Conservation (phyloP, 2,797 vertebrate genomes). For the Sebastes goodei region DNA sequence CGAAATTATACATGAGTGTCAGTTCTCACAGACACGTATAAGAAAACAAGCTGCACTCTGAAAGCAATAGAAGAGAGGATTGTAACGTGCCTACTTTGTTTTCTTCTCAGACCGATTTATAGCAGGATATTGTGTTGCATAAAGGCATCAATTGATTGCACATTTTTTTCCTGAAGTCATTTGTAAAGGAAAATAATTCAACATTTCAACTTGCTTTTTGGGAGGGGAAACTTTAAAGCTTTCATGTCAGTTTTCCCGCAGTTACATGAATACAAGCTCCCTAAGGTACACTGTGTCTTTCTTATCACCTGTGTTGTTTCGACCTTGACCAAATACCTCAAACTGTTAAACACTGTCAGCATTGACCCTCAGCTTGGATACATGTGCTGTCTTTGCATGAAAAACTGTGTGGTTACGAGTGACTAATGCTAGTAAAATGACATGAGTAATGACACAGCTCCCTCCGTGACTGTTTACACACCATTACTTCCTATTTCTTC, state of each 20-base stretch:
- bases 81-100: neutral
- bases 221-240: neutral
- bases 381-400: slow-evolving; percentile 1
- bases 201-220: neutral
- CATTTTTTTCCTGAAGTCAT: neutral
- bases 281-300: neutral
- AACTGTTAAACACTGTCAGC: neutral
- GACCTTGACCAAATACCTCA: neutral
- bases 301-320: slow-evolving; percentile 19
- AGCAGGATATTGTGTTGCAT: neutral
- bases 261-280: neutral
- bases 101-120: neutral
- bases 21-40: slow-evolving; percentile 12
- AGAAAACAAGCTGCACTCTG: slow-evolving; percentile 13
- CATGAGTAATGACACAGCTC: neutral
- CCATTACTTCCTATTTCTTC: neutral
- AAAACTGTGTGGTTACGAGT: neutral
- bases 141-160: neutral
- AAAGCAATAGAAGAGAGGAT: neutral
- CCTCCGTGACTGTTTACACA: neutral
- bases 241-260: neutral
- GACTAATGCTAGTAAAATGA: neutral
- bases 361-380: slow-evolving; percentile 4
- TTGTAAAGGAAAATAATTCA: neutral
- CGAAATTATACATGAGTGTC: slow-evolving; percentile 34